These are phyloP conservation scores for Lepilemur ruficaudatus DNA, from an alignment of 2,797 vertebrate genomes.

Conservation along the genomic window DNA sequence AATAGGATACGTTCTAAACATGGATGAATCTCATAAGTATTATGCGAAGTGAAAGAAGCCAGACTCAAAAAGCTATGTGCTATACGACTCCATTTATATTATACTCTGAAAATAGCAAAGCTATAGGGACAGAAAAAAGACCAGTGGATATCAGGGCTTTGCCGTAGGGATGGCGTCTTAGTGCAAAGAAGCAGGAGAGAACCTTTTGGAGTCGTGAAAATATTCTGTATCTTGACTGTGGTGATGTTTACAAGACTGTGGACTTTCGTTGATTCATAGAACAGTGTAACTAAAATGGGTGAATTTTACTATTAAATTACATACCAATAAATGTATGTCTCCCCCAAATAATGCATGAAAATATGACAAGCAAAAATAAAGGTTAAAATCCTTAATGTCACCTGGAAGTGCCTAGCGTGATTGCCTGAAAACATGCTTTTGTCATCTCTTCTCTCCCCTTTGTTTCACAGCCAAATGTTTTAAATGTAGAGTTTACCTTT, in stretches of 20 bases:
- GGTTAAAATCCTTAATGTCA: background rate
- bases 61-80: background rate
- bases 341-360: background rate
- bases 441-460: background rate
- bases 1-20: background rate
- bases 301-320: background rate
- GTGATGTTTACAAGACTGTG: background rate
- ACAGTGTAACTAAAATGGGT: background rate
- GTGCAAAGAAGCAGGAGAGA: background rate
- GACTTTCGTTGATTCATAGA: background rate
- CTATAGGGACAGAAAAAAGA: background rate
- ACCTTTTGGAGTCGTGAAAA: background rate
- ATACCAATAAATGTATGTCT: background rate
- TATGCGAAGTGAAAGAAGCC: background rate
- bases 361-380: conserved; percentile 7
- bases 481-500: background rate
- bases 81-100: background rate
- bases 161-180: background rate
- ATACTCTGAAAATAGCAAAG: background rate
- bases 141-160: background rate
- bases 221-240: background rate
- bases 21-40: background rate
- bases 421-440: background rate
- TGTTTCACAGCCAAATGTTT: background rate
- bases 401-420: background rate